phyloP scores from a whole-genome alignment of 2,888 invertebrate species.

The Leuctra nigra region DNA sequence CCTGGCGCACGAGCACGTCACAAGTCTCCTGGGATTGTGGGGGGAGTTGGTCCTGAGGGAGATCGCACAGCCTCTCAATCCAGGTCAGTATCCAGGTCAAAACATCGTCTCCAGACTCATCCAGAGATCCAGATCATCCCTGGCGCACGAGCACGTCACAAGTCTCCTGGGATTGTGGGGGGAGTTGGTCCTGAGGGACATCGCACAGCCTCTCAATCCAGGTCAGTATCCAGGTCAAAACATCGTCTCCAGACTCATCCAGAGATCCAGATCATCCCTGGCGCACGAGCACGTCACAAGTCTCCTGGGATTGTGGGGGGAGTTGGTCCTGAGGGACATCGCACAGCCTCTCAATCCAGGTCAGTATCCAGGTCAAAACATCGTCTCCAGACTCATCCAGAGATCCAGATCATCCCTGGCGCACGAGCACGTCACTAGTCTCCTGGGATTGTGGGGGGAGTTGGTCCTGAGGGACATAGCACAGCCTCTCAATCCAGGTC shows the following conservation, averaged over 20 bases:
- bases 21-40: constrained; percentile 73
- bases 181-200: constrained; percentile 64
- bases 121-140: constrained; percentile 45
- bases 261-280: no score
- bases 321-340: constrained; percentile 65
- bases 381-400: no score
- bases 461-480: constrained; percentile 65
- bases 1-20: constrained; percentile 61
- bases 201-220: constrained; percentile 59
- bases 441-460: constrained; percentile 75
- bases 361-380: no score
- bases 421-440: constrained; percentile 69
- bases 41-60: constrained; percentile 69
- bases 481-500: constrained; percentile 54
- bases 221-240: constrained; percentile 40
- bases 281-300: constrained; percentile 70
- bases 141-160: constrained; percentile 62
- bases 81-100: constrained; percentile 42
- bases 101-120: constrained; percentile 51
- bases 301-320: constrained; percentile 73
- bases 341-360: constrained; percentile 57
- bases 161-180: constrained; percentile 76
- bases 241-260: no score
- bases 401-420: no score
- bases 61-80: constrained; percentile 58